Evolutionary conservation across 92 coral and sea anemone genomes (phyloP), one percentile per base, ranked within the genome.

Genomic region (Zoanthus solanderi): DNA sequence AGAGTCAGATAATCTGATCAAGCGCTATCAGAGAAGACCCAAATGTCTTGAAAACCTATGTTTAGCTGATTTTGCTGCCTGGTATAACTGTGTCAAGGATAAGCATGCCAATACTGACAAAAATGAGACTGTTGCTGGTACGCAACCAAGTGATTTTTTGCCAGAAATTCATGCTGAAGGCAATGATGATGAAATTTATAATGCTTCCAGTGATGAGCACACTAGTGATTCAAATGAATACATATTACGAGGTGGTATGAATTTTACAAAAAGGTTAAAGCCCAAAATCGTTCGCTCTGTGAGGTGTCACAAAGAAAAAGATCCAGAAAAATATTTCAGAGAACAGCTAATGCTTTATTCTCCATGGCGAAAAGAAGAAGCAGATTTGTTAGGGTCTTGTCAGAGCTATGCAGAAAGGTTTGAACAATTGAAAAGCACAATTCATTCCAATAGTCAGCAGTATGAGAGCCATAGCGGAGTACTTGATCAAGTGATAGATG

Each of bases 11-110:
- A 93, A 82, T 87, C 37, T 89, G 6, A 86, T 91, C 8, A 83
- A 91, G 76, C 87, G 91, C 0, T 93, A 93, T 78, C 94, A 91
- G 32, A 89, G 96, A 76, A 58, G 94, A 83, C 96, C 94, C 54
- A 88, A 77, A 34, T 23, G 81, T 60, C 61, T 90, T 52, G 91
- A 92, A 83, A 80, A 90, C 0, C 2, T 90, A 15, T 92, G 95
- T 47, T 74, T 92, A 15, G 95, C 93, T 93, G 93, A 93, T 44
- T 93, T 93, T 93, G 94, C 63, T 89, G 91, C 91, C n/a, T 93
- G 87, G 92, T 93, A 78, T 14, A 83, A 93, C 69, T 93, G 92
- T 77, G 91, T 91, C 54, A 88, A 72, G 78, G 85, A 87, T 61
- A 73, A 78, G 8, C 31, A 63, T 17, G 17, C 69, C 17, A 30